phyloP scores from a whole-genome alignment of 2,113 vertebrate species.

The Polypterus bichir region DNA sequence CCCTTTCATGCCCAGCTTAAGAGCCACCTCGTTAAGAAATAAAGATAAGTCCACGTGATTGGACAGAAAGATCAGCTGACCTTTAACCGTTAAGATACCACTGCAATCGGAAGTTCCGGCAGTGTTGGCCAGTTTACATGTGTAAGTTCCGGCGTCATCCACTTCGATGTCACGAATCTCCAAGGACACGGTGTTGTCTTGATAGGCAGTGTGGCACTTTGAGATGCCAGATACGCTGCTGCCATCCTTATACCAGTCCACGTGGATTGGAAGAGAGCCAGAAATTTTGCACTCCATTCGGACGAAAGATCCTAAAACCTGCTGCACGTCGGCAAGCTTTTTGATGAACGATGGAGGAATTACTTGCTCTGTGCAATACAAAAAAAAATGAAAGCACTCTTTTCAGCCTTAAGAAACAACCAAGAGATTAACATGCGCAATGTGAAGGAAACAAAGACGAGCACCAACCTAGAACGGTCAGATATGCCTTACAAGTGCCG shows the following conservation, averaged over 20 bases:
- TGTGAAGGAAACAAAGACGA: neutral
- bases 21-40: too few species aligned
- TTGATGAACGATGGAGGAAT: constrained; percentile 86
- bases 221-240: constrained; percentile 70
- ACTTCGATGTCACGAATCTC: constrained; percentile 75
- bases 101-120: constrained; percentile 77
- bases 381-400: constrained; percentile 21
- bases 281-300: constrained; percentile 84
- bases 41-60: too few species aligned
- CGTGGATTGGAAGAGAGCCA: constrained; percentile 82
- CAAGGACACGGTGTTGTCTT: constrained; percentile 69
- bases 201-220: constrained; percentile 76
- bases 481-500: constrained; percentile 69
- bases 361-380: constrained; percentile 72
- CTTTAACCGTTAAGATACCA: constrained; percentile 78
- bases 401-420: constrained; percentile 25
- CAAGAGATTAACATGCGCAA: too few species aligned
- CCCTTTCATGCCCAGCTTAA: too few species aligned
- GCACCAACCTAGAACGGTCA: constrained; percentile 84
- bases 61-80: constrained; percentile 44
- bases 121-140: constrained; percentile 75
- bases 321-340: constrained; percentile 75
- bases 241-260: constrained; percentile 88
- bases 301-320: constrained; percentile 71
- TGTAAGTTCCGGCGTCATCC: constrained; percentile 73